Evolutionary conservation across 2,113 vertebrate species (phyloP).

Genomic region (Plecotus auritus): DNA sequence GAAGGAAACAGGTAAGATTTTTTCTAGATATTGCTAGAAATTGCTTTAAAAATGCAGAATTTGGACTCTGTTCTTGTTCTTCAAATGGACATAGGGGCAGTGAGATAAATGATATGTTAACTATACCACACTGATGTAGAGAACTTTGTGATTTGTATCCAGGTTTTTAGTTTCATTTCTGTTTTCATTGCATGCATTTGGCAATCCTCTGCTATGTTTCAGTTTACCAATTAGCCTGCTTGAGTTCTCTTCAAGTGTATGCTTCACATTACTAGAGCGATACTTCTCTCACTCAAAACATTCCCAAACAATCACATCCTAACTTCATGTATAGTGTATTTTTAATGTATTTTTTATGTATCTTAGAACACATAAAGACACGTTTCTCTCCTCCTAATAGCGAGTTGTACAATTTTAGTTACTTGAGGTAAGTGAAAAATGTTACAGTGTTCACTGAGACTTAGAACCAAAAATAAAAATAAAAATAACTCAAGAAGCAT

Average conservation of each 20-base stretch:
- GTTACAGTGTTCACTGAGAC: not conserved
- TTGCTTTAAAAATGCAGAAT: not conserved
- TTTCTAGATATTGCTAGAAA: not conserved
- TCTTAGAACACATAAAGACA: not conserved
- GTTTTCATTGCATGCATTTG: not conserved
- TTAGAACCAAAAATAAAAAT: not conserved
- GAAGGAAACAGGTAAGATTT: not conserved
- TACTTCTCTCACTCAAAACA: not conserved
- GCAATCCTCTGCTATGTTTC: not conserved
- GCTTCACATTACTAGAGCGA: constrained; percentile 9
- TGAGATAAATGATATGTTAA: not conserved
- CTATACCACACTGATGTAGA: not conserved
- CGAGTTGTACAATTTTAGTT: not conserved
- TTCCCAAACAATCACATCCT: not conserved
- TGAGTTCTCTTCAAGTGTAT: not conserved
- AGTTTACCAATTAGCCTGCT: not conserved
- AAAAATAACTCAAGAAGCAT: not conserved
- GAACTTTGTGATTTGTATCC: not conserved
- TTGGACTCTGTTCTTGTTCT: not conserved
- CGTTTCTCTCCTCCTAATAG: not conserved
- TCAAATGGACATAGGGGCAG: not conserved
- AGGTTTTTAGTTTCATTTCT: not conserved
- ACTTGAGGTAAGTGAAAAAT: not conserved
- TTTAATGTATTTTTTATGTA: not conserved
- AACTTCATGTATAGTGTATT: not conserved